These are phyloP conservation scores for Dendronephthya gigantea DNA, from an alignment of 64 coral and sea anemone species.

Conservation along the genomic window DNA sequence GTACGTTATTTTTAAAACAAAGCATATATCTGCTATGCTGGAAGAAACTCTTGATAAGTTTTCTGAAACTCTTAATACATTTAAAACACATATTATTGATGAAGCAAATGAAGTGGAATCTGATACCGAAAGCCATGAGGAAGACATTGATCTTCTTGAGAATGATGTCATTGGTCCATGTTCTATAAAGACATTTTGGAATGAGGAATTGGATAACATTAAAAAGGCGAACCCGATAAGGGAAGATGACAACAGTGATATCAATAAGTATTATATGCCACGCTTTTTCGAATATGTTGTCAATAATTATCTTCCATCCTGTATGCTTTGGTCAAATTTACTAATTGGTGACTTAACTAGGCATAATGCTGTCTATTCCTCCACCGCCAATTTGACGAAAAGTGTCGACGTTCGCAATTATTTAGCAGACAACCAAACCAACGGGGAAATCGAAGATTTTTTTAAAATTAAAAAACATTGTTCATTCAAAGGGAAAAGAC, in stretches of 20 bases:
- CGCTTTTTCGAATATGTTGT: background rate
- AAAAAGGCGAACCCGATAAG: background rate
- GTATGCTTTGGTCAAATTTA: slow-evolving; percentile 1
- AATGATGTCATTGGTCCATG: background rate
- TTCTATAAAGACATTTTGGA: background rate
- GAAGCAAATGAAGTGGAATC: background rate
- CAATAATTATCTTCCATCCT: background rate
- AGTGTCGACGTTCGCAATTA: background rate
- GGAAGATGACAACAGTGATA: background rate
- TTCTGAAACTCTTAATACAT: slow-evolving; percentile 18
- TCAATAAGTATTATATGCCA: slow-evolving; percentile 9
- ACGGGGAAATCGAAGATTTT: slow-evolving; percentile 23
- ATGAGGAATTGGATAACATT: background rate
- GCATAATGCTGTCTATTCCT: background rate
- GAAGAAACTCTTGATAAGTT: background rate
- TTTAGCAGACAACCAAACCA: slow-evolving; percentile 7
- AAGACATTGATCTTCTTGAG: background rate
- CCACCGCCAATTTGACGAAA: background rate
- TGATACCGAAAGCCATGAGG: background rate
- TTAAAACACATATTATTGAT: background rate
- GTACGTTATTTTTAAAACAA: slow-evolving; percentile 7
- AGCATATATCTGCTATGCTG: background rate
- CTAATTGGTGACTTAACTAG: background rate
- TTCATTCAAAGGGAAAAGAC: slow-evolving; percentile 17
- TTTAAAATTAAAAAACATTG: slow-evolving; percentile 16